These are phyloP conservation scores for Elgonia sp. DNA, from an alignment of 2,888 invertebrate species.

Conservation along the genomic window DNA sequence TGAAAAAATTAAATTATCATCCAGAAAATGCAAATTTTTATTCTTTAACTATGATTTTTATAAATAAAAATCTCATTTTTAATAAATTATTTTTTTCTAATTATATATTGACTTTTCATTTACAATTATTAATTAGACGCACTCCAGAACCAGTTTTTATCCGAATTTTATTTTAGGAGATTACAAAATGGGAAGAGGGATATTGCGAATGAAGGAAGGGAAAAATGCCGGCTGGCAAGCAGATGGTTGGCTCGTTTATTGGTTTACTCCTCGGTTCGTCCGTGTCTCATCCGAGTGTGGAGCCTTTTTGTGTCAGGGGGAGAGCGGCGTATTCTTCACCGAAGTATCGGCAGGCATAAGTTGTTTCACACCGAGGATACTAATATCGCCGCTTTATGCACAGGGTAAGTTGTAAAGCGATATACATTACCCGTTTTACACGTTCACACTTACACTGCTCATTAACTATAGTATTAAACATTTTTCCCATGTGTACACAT, in stretches of 20 bases:
- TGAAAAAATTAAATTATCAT: no score
- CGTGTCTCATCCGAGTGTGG: constrained; percentile 80
- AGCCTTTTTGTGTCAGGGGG: constrained; percentile 72
- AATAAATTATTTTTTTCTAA: no score
- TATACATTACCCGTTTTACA: constrained; percentile 67
- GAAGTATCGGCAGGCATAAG: constrained; percentile 68
- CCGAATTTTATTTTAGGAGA: constrained; percentile 84
- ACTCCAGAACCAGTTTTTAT: constrained; percentile 5
- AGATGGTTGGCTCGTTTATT: constrained; percentile 87
- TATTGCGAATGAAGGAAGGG: constrained; percentile 76
- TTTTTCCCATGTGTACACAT: constrained; percentile 20
- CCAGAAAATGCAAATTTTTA: no score
- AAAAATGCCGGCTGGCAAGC: constrained; percentile 86
- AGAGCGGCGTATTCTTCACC: constrained; percentile 74
- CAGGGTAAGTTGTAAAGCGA: constrained; percentile 77
- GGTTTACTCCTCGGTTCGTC: constrained; percentile 86
- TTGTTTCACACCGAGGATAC: constrained; percentile 71
- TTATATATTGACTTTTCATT: no score
- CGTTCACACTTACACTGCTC: constrained; percentile 49
- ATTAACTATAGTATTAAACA: constrained; percentile 43
- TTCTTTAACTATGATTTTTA: no score
- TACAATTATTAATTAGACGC: no score
- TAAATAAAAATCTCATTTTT: no score
- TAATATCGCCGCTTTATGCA: constrained; percentile 77
- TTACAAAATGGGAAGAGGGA: constrained; percentile 83